Evolutionary conservation across 2,113 vertebrate species (phyloP).

Genomic region (Pelodiscus sinensis): DNA sequence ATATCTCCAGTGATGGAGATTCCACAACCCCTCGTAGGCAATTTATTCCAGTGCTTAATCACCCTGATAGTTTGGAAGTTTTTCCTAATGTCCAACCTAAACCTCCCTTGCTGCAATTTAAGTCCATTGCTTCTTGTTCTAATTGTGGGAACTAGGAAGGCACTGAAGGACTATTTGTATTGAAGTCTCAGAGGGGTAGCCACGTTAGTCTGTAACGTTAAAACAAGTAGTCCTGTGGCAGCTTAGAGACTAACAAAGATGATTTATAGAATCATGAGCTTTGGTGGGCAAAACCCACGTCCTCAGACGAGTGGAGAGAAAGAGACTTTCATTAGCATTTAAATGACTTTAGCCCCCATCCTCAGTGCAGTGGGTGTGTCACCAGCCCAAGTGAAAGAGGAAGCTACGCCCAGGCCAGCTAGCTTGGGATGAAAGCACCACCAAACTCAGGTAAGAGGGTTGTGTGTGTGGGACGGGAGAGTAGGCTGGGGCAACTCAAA

Average conservation of each 20-base stretch:
- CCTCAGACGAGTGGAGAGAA: too few species aligned
- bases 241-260: too few species aligned
- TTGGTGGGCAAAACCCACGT: too few species aligned
- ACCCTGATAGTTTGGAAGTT: too few species aligned
- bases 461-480: neutral
- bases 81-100: too few species aligned
- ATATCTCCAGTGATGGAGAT: too few species aligned
- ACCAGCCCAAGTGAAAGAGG: neutral
- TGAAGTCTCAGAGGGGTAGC: neutral
- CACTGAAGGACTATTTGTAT: neutral
- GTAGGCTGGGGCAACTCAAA: neutral
- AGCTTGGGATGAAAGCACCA: neutral
- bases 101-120: too few species aligned
- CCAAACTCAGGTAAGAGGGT: neutral
- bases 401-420: neutral
- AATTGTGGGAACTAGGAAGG: neutral
- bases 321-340: neutral
- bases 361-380: neutral
- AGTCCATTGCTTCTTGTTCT: too few species aligned
- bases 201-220: neutral
- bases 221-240: too few species aligned
- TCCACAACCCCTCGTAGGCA: too few species aligned
- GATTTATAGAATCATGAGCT: too few species aligned
- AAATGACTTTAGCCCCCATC: neutral
- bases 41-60: too few species aligned